Evolutionary conservation across 1,140 invertebrate species (phyloP), one percentile per base, ranked within the genome.

Genomic region (Drosophila fuyamai): DNA sequence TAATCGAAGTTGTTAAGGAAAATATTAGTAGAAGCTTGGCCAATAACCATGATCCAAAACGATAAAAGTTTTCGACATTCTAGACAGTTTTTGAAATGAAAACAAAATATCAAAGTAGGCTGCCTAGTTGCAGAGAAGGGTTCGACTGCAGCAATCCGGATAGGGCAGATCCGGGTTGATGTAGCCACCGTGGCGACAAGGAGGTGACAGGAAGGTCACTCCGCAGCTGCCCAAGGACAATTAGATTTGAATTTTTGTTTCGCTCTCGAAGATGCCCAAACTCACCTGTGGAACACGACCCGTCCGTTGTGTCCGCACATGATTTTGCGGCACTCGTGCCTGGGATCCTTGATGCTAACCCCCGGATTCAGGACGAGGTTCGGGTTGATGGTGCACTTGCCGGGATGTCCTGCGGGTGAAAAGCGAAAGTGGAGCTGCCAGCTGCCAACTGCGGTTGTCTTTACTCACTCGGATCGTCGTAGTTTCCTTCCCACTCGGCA

Each of bases 321-420:
- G 54, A 89, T 81, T 54, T 75, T 78, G 46, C 81, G 68, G 53
- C 84, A 89, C 18, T 67, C 60, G 48, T 76, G 73, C 27, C 23
- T 62, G 29, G 81, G 78, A 85, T 89, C 85, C 56, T 88, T 88
- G 23, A 88, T 56, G 41, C 44, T 73, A 0, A 50, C 59, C 2
- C 82, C 82, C 18, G 62, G 36, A 23, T 79, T 47, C 9, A 89
- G 55, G 16, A 90, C 60, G 32, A 86, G 29, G 0, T n/a, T 14
- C 8, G 38, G n/a, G 12, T 41, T 36, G 38, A 89, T 72, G 10
- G 18, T 66, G 40, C 84, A 89, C 47, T 81, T 89, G 29, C 78
- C 81, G 0, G 84, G 86, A 59, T 58, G 67, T 13, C 67, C 84
- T 89, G 38, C 16, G 66, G 9, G n/a, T 18, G 35, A 14, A 16